phyloP scores from a whole-genome alignment of 2,888 invertebrate species.

The Blastobasis lacticolella region DNA sequence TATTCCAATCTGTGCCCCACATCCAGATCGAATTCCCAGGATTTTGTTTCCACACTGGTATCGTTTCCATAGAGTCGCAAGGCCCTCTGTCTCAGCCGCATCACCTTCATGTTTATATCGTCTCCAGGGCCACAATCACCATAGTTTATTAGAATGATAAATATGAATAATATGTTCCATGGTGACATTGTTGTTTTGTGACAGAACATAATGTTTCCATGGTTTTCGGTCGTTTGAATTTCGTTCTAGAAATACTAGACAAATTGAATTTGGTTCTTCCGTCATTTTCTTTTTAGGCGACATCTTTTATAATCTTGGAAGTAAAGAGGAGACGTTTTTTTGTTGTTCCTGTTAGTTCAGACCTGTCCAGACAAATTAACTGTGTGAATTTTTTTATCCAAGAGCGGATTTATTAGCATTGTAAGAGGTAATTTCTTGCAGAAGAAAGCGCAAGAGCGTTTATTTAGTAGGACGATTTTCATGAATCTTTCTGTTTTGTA shows the following conservation, averaged over 20 bases:
- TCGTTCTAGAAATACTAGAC: not conserved
- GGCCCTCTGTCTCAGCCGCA: not conserved
- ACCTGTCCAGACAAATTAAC: no score
- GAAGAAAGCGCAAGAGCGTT: no score
- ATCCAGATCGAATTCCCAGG: constrained; percentile 6
- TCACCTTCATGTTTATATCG: not conserved
- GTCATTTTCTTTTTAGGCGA: no score
- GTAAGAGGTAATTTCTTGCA: no score
- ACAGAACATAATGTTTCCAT: not conserved
- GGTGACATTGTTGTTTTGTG: constrained; percentile 4
- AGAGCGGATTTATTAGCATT: no score
- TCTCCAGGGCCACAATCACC: not conserved
- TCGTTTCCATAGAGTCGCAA: constrained; percentile 2
- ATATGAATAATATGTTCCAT: not conserved
- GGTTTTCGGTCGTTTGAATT: not conserved
- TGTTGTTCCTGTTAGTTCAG: no score
- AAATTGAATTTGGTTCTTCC: no score
- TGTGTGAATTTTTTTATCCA: no score
- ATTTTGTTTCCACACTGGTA: not conserved
- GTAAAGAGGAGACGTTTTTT: no score
- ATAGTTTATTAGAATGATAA: not conserved
- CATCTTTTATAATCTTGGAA: no score
- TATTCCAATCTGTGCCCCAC: constrained; percentile 7
- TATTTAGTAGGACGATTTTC: no score
- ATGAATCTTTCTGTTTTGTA: no score